Evolutionary conservation across 2,888 invertebrate species (phyloP).

Genomic region (Melitaea athalia): DNA sequence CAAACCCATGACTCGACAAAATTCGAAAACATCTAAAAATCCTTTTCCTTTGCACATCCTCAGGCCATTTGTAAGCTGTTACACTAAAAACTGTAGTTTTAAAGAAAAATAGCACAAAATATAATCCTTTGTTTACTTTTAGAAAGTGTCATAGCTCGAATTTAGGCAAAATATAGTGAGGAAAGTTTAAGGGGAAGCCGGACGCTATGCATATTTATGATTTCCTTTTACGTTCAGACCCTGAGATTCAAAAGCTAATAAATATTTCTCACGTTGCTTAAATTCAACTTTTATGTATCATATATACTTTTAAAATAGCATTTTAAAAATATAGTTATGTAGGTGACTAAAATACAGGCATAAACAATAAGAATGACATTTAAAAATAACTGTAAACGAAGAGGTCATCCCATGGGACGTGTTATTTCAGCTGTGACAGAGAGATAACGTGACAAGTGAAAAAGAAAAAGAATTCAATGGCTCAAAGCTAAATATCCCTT

Average conservation of each 20-base stretch:
- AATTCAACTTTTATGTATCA: conserved; percentile 1
- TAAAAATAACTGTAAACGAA: conserved; percentile 8
- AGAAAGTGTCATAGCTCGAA: conserved; percentile 10
- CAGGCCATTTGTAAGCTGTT: no score
- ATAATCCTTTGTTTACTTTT: conserved; percentile 8
- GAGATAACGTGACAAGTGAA: conserved; percentile 27
- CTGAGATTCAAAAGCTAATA: conserved; percentile 12
- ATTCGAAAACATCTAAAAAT: no score
- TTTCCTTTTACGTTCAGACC: conserved; percentile 9
- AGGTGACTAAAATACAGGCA: neutral
- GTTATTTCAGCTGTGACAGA: conserved; percentile 28
- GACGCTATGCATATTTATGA: conserved; percentile 13
- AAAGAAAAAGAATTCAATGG: conserved; percentile 15
- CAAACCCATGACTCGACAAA: no score
- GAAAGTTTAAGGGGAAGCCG: conserved; percentile 12
- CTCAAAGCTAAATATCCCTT: conserved; percentile 13
- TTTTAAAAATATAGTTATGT: no score
- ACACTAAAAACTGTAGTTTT: no score
- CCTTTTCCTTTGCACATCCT: no score
- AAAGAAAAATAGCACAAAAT: neutral
- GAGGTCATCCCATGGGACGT: conserved; percentile 30
- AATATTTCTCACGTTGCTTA: conserved; percentile 11
- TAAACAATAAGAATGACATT: neutral
- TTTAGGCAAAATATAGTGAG: conserved; percentile 12
- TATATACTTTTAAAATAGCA: neutral